A percentile compares a stretch with the other conserved stretches of the same genome.
Evolutionary conservation across 1,140 invertebrate genomes (phyloP).

Genomic region (Trichogramma pretiosum): DNA sequence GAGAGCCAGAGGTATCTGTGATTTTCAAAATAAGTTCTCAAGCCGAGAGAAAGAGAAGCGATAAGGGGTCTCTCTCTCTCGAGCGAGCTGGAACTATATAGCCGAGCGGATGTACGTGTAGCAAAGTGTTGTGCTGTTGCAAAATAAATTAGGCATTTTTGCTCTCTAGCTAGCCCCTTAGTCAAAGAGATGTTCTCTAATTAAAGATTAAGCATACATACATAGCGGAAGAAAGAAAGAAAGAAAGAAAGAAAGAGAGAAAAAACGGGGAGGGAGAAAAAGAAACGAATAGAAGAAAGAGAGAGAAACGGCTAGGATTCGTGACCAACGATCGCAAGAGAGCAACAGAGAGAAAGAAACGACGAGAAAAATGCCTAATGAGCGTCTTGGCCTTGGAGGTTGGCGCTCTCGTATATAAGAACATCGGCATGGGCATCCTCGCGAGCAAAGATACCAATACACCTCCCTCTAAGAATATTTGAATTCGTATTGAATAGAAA

Average conservation of each 20-base stretch:
- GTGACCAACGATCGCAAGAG: constrained; percentile 9
- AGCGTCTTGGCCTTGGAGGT: constrained; percentile 9
- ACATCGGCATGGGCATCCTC: too few relatives aligned
- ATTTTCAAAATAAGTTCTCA: too few relatives aligned
- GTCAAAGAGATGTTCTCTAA: constrained; percentile 6
- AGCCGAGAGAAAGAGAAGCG: too few relatives aligned
- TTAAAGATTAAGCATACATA: constrained; percentile 11
- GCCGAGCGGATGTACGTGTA: too few relatives aligned
- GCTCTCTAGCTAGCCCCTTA: too few relatives aligned
- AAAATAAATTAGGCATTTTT: neutral
- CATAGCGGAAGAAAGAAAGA: neutral
- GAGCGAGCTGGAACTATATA: too few relatives aligned
- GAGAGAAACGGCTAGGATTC: constrained; percentile 13
- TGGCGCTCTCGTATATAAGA: neutral
- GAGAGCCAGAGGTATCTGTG: too few relatives aligned
- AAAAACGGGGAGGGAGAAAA: neutral
- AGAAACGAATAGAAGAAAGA: constrained; percentile 10
- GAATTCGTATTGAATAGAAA: too few relatives aligned
- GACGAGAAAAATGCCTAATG: constrained; percentile 8
- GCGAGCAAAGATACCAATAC: too few relatives aligned
- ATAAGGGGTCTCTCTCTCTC: too few relatives aligned
- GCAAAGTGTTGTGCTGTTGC: too few relatives aligned
- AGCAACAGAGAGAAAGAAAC: neutral
- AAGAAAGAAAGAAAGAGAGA: neutral
- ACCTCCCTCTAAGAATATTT: too few relatives aligned